Conservation (phyloP, 2,888 invertebrate species). For the Baccha elongata region DNA sequence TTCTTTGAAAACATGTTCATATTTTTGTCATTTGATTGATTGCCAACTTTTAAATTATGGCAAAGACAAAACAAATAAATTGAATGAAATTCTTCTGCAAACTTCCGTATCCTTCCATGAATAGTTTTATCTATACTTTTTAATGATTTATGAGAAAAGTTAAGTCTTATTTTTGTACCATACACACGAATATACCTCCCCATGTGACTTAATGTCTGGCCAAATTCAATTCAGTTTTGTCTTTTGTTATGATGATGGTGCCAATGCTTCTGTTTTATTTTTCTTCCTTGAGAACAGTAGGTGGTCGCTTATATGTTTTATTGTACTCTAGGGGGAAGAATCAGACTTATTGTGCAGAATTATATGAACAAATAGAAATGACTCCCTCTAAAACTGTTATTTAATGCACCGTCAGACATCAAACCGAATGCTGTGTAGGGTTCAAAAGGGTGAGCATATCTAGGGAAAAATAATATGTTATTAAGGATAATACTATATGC, state of each 20-base stretch:
- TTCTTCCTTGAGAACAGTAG: conserved; percentile 29
- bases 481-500: too few relatives aligned
- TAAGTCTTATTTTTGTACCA: conserved; percentile 4
- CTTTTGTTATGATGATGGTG: too few relatives aligned
- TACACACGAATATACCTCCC: not conserved
- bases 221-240: not conserved
- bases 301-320: conserved; percentile 36
- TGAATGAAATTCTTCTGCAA: not conserved
- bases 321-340: conserved; percentile 6
- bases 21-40: conserved; percentile 35
- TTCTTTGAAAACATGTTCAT: not conserved
- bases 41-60: conserved; percentile 12
- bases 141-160: conserved; percentile 45
- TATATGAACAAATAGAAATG: conserved; percentile 33
- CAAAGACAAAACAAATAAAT: conserved; percentile 31
- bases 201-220: conserved; percentile 16
- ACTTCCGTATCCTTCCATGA: conserved; percentile 34
- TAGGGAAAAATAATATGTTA: too few relatives aligned
- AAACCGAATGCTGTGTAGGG: too few relatives aligned
- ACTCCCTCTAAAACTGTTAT: not conserved
- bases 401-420: not conserved
- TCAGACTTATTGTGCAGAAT: conserved; percentile 28
- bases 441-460: too few relatives aligned
- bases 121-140: conserved; percentile 6
- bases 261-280: conserved; percentile 11